Evolutionary conservation across 2,888 invertebrate genomes (phyloP).

Genomic region (Horisme vitalbata): DNA sequence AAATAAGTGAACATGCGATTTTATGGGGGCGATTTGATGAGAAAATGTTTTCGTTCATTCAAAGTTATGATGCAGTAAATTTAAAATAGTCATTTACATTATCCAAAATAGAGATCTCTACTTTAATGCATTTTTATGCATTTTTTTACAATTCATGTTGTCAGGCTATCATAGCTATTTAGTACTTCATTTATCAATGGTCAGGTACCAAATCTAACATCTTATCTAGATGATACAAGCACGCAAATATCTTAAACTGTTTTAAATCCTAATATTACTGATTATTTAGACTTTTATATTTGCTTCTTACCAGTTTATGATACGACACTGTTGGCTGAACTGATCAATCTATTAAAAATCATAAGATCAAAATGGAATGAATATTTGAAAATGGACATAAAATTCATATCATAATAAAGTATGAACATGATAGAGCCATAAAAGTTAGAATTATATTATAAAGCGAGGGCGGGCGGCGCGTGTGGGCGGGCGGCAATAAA

Average conservation of each 20-base stretch:
- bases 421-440: constrained; percentile 45
- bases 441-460: constrained; percentile 49
- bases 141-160: neutral
- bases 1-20: constrained; percentile 48
- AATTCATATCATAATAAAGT: constrained; percentile 39
- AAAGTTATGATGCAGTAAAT: constrained; percentile 4
- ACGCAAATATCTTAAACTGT: too few species aligned
- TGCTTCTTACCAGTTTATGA: too few species aligned
- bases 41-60: constrained; percentile 28
- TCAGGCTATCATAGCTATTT: too few species aligned
- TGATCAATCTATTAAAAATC: neutral
- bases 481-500: constrained; percentile 24
- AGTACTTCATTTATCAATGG: too few species aligned
- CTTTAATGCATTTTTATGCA: neutral
- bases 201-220: too few species aligned
- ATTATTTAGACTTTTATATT: too few species aligned
- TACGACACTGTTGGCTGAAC: too few species aligned
- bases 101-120: too few species aligned
- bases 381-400: constrained; percentile 35
- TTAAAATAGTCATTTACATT: neutral
- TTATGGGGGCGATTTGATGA: constrained; percentile 31
- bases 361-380: constrained; percentile 24
- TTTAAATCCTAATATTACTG: too few species aligned
- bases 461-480: constrained; percentile 31
- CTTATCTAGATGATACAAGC: too few species aligned